Evolutionary conservation across 2,797 vertebrate species (phyloP).

Genomic region (Diceros bicornis): DNA sequence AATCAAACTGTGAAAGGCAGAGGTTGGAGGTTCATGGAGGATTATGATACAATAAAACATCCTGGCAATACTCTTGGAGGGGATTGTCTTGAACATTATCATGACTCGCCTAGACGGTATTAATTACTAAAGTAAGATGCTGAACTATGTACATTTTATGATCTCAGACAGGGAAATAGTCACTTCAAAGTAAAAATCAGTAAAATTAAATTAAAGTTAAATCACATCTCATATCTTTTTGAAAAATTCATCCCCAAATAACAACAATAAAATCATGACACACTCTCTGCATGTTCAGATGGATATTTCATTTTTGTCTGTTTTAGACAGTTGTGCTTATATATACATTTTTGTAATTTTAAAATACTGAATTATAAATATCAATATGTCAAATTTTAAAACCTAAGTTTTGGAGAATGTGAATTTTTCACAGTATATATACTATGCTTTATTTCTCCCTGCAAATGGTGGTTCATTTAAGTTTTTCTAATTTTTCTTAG

Average conservation of each 20-base stretch:
- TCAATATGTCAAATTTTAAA: neutral
- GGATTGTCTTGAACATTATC: neutral
- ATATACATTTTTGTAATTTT: neutral
- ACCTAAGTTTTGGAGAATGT: neutral
- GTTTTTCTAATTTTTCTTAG: neutral
- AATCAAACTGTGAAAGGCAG: neutral
- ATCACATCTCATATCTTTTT: neutral
- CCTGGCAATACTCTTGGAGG: neutral
- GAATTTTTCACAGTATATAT: neutral
- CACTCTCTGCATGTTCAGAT: neutral
- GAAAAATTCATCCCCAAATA: neutral
- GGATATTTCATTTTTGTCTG: neutral
- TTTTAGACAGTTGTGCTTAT: neutral
- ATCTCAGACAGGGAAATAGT: neutral
- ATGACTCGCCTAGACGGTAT: neutral
- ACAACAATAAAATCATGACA: neutral
- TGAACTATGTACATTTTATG: neutral
- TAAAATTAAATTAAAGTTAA: slow-evolving; percentile 29
- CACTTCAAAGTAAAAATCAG: neutral
- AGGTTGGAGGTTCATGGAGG: neutral
- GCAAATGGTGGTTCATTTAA: neutral
- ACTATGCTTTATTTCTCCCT: neutral
- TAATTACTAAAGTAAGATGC: neutral
- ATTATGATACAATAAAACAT: neutral
- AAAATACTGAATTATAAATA: slow-evolving; percentile 9